Conservation (phyloP, 2,797 vertebrate genomes). For the Eulemur coronatus region DNA sequence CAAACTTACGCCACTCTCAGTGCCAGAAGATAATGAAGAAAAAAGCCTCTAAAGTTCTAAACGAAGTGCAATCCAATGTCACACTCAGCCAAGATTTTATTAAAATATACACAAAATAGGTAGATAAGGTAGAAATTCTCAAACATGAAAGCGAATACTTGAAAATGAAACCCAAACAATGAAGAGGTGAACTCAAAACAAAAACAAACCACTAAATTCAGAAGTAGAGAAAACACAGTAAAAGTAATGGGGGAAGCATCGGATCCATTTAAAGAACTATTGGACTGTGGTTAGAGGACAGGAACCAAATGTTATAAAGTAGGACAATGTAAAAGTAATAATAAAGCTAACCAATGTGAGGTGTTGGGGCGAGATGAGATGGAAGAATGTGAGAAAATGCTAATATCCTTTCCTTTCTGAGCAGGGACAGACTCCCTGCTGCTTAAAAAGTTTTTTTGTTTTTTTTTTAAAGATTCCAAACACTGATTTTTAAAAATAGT, state of each 20-base stretch:
- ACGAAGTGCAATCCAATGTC: neutral
- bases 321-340: neutral
- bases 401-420: neutral
- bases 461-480: neutral
- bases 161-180: neutral
- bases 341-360: neutral
- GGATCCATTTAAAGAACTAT: neutral
- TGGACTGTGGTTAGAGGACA: neutral
- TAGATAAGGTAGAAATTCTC: neutral
- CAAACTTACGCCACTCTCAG: neutral
- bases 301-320: neutral
- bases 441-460: slow-evolving; percentile 17
- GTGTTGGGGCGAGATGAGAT: neutral
- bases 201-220: neutral
- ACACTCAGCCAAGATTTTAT: neutral
- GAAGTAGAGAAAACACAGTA: neutral
- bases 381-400: neutral
- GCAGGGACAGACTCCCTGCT: neutral
- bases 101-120: neutral
- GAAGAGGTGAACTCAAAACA: neutral
- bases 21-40: neutral
- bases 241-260: neutral
- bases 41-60: neutral
- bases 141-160: neutral
- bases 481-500: slow-evolving; percentile 29